Conservation (phyloP, 2,113 vertebrate species). For the Cyprinodon tularosa region DNA sequence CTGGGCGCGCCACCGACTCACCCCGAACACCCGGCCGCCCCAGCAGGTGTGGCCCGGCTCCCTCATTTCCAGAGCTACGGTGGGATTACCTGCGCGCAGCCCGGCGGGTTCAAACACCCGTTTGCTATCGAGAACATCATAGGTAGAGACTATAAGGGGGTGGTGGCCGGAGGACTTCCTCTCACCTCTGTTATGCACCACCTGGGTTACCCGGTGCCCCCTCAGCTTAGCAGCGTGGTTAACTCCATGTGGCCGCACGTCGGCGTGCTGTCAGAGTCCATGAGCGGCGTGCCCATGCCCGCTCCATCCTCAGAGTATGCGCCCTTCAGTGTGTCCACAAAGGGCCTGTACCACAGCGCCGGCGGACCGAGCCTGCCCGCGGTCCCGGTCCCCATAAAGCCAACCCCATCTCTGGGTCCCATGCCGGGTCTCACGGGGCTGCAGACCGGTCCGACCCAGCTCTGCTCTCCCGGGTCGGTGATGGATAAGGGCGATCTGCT, state of each 20-base stretch:
- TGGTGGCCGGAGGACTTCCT: slow-evolving; percentile 89
- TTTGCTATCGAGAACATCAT: slow-evolving; percentile 95
- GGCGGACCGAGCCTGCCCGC: slow-evolving; percentile 88
- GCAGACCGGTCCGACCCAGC: slow-evolving; percentile 75
- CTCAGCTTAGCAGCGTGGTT: slow-evolving; percentile 90
- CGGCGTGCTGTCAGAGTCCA: slow-evolving; percentile 89
- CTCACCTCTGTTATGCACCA: slow-evolving; percentile 96
- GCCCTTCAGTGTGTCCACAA: slow-evolving; percentile 90
- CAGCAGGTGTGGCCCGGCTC: slow-evolving; percentile 81
- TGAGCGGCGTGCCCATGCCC: slow-evolving; percentile 79
- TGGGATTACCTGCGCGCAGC: slow-evolving; percentile 65
- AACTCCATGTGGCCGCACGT: slow-evolving; percentile 95
- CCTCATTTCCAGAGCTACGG: slow-evolving; percentile 86
- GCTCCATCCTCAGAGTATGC: slow-evolving; percentile 87
- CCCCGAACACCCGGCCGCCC: slow-evolving; percentile 73
- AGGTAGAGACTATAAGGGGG: slow-evolving; percentile 93
- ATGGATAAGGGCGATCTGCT: slow-evolving; percentile 82
- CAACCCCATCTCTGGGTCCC: slow-evolving; percentile 85
- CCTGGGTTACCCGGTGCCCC: slow-evolving; percentile 90
- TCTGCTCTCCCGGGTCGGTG: slow-evolving; percentile 78
- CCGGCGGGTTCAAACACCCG: slow-evolving; percentile 91
- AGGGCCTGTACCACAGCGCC: slow-evolving; percentile 87
- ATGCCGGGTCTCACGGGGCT: slow-evolving; percentile 83
- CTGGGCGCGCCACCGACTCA: slow-evolving; percentile 67
- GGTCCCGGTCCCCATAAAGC: slow-evolving; percentile 94